Evolutionary conservation across 2,888 invertebrate genomes (phyloP), one percentile per base, ranked within the genome.

Genomic region (Brachypterus glaber): DNA sequence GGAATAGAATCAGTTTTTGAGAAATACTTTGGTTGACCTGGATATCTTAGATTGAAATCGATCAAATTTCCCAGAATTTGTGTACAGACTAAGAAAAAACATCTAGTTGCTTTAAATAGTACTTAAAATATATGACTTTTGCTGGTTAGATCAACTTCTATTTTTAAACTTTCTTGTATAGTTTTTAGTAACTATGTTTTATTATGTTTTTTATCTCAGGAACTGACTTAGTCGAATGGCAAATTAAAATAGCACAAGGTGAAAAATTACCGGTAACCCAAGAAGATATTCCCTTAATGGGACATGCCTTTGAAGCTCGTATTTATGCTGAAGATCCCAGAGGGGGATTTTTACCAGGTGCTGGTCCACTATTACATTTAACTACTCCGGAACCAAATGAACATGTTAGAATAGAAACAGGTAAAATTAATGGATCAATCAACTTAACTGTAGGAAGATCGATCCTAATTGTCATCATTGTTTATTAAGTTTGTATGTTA

Each of bases 191-290:
- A 13, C 24, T 15, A 2, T 15, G 15, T 31, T 30, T 34, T 36
- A n/a, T 17, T 29, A 18, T 18, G 40, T 38, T 26, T 14, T 30
- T 48, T 40, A 2, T 49, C 39, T 15, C 31, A 76, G 76, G 79
- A 11, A 85, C 86, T 0, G 98, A 98, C 70, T 72, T 98, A 45
- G 98, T 98, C 0, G 96, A 98, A 61, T 98, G 97, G 98, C 98
- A 98, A 66, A 67, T 91, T 4, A 77, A 79, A 59, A 78, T 96
- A 30, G 96, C 97, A 1, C 74, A 85, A 18, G 95, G 96, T 0
- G 90, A 93, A 59, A 72, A 73, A 27, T 66, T 97, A 9, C 95
- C 96, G 0, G 48, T 83, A 0, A 72, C 67, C 0, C 97, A 98
- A 60, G 74, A 80, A 0, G 75, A 93, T 44, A 82, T 97, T 32